Base-by-base conservation (phyloP, 2,797 vertebrate species). In the Sebastes steindachneri region DNA sequence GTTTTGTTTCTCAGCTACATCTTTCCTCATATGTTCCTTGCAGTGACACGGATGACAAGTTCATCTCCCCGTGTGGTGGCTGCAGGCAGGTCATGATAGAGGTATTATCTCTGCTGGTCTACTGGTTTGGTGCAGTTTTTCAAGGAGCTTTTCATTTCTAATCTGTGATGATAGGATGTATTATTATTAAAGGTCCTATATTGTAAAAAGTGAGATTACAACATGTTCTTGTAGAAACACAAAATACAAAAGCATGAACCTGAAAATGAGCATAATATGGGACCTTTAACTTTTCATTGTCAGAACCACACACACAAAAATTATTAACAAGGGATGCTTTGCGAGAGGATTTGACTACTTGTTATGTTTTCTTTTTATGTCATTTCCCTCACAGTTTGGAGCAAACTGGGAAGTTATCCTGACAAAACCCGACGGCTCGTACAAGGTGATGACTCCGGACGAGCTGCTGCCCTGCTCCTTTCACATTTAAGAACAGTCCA, bases 81-180 rank as follows among this genome's bases (percentile, higher is more conserved):
- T 99, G 98, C 94, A 93, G 98, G 65, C 98, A 99, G 93, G 95
- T 99, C 85, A 98, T 99, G 96, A 96, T 97, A 94, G 98, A 99
- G 97, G 98, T 98, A 90, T 58, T 9, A 7, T 37, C 2, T 21
- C 28, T 33, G 55, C 41, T 45, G 41, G 41, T 45, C 14, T 45
- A 45, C 63, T 41, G 28, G 2, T 65, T 45, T 21, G 21, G 11
- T 41, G 9, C 2, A 23, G 4, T 31, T 70, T 57, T 64, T 4
- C 14, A 74, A 21, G 9, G 8, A 58, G 9, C 17, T 26, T 25
- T 74, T 25, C 15, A 2, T 68, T 25, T 58, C 9, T 29, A 23
- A 15, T 66, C 17, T 54, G 15, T 67, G 6, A 29, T 21, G 12
- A 35, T 14, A 7, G 41, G 0, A 45, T 45, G 6, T 17, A 45